Base-by-base conservation (phyloP, 2,797 vertebrate species). In the Sebastes goodei region DNA sequence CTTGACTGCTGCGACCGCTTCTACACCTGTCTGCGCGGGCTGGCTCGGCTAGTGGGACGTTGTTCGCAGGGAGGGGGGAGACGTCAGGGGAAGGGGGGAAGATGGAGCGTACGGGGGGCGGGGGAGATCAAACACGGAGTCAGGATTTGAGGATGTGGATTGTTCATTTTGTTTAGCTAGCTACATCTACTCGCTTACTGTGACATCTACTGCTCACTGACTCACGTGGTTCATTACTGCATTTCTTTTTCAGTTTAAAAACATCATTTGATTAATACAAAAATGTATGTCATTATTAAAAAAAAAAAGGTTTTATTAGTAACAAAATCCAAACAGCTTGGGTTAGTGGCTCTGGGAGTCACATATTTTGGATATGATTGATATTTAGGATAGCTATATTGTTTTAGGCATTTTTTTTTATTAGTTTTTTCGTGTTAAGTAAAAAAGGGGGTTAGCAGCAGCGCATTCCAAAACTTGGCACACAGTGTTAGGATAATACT, bases 111-210 rank as follows among this genome's bases (percentile, higher is more conserved):
- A 80, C 91, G 91, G 87, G 49, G 55, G 78, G 78, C 78, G 60
- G 84, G 86, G 89, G 68, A 94, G 90, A 95, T 91, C 92, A 94
- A 82, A 95, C 88, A 94, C n/a, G 88, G 87, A 91, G 88, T 94
- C 93, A 95, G 92, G 93, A 93, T 87, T 92, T 81, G 86, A 95
- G 93, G 94, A 84, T 80, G 83, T 74, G 88, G 91, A 89, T 91
- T 86, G 81, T 90, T 85, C 76, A 87, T 89, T 90, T 35, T 71
- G 69, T 78, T 85, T 61, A 74, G 73, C 83, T 82, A 23, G 7
- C 82, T 86, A 75, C 17, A 9, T 77, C 83, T 88, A 80, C 55
- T 67, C 10, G 9, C 6, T 67, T 74, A 69, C 29, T 67, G 38
- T 7, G n/a, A 64, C 30, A 65, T 7, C 77, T 82, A 82, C 68